A percentile compares a stretch with the other conserved stretches of the same genome.
Evolutionary conservation across 2,888 invertebrate genomes (phyloP).

Genomic region (Drosophila monieri): DNA sequence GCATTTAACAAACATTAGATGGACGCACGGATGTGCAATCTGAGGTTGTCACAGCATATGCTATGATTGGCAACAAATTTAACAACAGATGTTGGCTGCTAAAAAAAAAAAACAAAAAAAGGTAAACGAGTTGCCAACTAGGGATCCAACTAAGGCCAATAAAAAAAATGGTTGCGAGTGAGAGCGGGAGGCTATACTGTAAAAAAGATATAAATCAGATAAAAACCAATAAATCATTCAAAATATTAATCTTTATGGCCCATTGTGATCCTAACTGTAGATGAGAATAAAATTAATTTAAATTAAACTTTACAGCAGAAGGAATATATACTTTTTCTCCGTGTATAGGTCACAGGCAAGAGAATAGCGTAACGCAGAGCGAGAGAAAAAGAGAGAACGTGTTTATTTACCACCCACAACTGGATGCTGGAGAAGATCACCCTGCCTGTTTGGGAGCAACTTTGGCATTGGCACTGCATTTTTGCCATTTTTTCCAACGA

Average conservation of each 20-base stretch:
- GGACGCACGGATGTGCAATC: constrained; percentile 38
- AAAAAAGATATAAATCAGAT: constrained; percentile 1
- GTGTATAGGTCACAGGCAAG: constrained; percentile 18
- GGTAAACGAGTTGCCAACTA: constrained; percentile 73
- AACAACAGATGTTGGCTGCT: constrained; percentile 66
- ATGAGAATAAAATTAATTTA: neutral
- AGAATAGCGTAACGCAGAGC: constrained; percentile 29
- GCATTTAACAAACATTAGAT: constrained; percentile 31
- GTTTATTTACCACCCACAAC: constrained; percentile 61
- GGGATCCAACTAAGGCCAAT: constrained; percentile 41
- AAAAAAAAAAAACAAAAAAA: constrained; percentile 57
- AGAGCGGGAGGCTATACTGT: constrained; percentile 35
- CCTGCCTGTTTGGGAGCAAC: constrained; percentile 24
- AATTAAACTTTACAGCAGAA: neutral
- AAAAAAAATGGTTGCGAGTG: constrained; percentile 39
- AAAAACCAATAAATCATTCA: neutral
- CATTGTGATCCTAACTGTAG: neutral
- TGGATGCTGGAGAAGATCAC: constrained; percentile 32
- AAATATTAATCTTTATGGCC: neutral
- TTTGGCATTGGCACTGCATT: constrained; percentile 36
- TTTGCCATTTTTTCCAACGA: constrained; percentile 36
- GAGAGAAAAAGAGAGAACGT: constrained; percentile 47
- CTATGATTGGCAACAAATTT: constrained; percentile 50
- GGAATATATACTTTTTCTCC: neutral
- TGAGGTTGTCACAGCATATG: constrained; percentile 60